These are phyloP conservation scores for Papilio helenus DNA, from an alignment of 1,140 invertebrate species.

Conservation along the genomic window DNA sequence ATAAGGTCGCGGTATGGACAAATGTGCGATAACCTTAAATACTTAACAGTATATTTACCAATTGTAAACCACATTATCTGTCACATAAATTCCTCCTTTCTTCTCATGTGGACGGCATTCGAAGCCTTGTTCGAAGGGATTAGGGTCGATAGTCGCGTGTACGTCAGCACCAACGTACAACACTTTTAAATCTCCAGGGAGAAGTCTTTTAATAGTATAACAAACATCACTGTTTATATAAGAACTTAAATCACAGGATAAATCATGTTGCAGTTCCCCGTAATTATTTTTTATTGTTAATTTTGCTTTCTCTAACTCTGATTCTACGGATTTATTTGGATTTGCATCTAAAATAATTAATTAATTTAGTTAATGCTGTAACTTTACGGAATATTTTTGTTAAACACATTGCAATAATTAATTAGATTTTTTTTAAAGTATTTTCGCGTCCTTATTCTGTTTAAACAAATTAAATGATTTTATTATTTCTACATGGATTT, in stretches of 20 bases:
- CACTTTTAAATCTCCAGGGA: slow-evolving; percentile 93
- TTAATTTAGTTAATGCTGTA: neutral
- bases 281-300: slow-evolving; percentile 53
- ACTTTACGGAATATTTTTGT: no score
- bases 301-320: slow-evolving; percentile 64
- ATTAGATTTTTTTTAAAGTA: no score
- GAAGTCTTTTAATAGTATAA: slow-evolving; percentile 92
- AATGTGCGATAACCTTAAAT: no score
- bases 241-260: slow-evolving; percentile 88
- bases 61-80: slow-evolving; percentile 92
- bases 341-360: slow-evolving; percentile 66
- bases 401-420: no score
- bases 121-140: slow-evolving; percentile 89
- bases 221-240: slow-evolving; percentile 91
- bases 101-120: slow-evolving; percentile 84
- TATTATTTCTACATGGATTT: no score
- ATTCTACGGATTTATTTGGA: slow-evolving; percentile 72
- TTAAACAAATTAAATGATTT: no score
- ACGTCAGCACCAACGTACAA: slow-evolving; percentile 84
- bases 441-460: no score
- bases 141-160: slow-evolving; percentile 80
- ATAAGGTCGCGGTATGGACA: no score
- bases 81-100: slow-evolving; percentile 93
- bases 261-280: slow-evolving; percentile 82
- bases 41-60: slow-evolving; percentile 85